A percentile compares a stretch with the other conserved stretches of the same genome.
phyloP scores from a whole-genome alignment of 2,888 invertebrate genomes.

The Drosophila atripex region DNA sequence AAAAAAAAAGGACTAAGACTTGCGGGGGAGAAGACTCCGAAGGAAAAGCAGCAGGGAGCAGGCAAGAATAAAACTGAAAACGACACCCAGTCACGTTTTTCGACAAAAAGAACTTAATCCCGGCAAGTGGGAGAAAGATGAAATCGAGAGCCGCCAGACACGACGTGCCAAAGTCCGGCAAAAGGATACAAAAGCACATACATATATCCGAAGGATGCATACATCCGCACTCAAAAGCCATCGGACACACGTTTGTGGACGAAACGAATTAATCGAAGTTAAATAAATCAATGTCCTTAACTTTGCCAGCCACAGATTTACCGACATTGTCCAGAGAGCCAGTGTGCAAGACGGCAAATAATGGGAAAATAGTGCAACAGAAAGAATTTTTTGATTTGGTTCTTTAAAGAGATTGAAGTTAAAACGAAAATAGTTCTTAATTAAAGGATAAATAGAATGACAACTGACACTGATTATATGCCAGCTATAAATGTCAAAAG shows the following conservation, averaged over 20 bases:
- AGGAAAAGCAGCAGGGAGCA: neutral
- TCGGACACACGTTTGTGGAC: constrained; percentile 46
- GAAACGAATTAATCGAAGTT: constrained; percentile 84
- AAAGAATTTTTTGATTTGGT: neutral
- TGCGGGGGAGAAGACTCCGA: constrained; percentile 14
- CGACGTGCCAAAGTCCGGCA: constrained; percentile 75
- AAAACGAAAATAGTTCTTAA: no score
- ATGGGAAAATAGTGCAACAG: constrained; percentile 26
- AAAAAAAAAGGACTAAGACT: constrained; percentile 45
- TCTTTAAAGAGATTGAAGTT: no score
- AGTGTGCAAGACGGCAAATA: neutral
- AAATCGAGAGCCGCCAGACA: constrained; percentile 71
- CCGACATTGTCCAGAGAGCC: constrained; percentile 31
- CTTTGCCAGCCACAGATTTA: constrained; percentile 76
- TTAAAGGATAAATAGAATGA: no score
- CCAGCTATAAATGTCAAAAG: no score
- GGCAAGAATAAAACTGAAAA: constrained; percentile 63
- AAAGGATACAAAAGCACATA: constrained; percentile 45
- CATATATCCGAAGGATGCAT: constrained; percentile 35
- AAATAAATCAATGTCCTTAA: constrained; percentile 84
- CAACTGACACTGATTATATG: no score
- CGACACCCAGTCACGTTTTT: constrained; percentile 80
- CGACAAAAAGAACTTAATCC: constrained; percentile 78
- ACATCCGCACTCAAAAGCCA: constrained; percentile 11
- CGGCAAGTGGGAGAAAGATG: constrained; percentile 59